Base-by-base conservation (phyloP, 2,888 invertebrate species). In the Rhorus exstirpatorius region DNA sequence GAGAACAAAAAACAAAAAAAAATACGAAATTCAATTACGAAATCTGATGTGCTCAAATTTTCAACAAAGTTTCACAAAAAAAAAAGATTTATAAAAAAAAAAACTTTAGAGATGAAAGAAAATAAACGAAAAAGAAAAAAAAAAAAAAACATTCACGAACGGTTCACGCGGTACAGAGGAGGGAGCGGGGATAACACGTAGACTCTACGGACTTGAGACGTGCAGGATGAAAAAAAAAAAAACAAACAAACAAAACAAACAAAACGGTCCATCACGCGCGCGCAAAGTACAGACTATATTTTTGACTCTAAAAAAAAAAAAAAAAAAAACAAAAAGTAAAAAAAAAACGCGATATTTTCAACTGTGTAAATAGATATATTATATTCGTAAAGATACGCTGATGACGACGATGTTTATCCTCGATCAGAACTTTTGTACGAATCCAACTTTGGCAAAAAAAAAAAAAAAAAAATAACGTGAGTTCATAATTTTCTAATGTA, bases 261-360 rank as follows among this genome's bases (percentile, higher is more conserved):
- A 38, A 61, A 75, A 80, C 63, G 90, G 89, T 92, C 90, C 91
- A 90, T 90, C 90, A 89, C n/a, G n/a, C 87, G 90, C 90, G 91
- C 90, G 91, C 90, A 90, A 92, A 87, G 90, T 91, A 90, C 90
- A 91, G 87, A 92, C 89, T 93, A 92, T 93, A 93, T 93, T 93
- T 93, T 93, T 92, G 92, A 91, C 90, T 92, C 89, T 92, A 44
- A 35, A 38, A 68, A 53, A 26, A 67, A 78, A 49, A 72, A 60
- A 53, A 6, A 65, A 60, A 75, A 55, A 41, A 61, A 63, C 19
- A 67, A 67, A 3, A 14, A 55, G 44, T 14, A 49, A 26, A 58
- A 70, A 65, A 77, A 53, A 38, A 51, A 60, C 72, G 71, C 51
- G 79, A 92, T 91, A 92, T 92, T 92, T 92, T 92, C 87, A 92